phyloP scores from a whole-genome alignment of 2,113 vertebrate genomes.

The Leptobrachium ailaonicum region DNA sequence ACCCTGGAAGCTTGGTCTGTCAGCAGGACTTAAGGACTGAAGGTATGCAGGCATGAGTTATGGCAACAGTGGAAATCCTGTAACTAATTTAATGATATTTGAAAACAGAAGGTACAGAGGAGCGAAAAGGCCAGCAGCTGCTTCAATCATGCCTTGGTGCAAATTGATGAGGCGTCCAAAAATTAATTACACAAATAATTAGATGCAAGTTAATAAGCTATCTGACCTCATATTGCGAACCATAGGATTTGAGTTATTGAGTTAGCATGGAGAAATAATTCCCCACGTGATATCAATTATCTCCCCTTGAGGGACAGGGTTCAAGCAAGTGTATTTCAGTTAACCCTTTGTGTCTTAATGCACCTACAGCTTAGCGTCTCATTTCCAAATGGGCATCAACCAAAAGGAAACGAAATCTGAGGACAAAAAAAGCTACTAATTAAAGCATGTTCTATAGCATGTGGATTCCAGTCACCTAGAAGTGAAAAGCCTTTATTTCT shows the following conservation, averaged over 20 bases:
- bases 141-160: constrained; percentile 31
- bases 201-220: constrained; percentile 63
- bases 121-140: constrained; percentile 15
- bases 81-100: background rate
- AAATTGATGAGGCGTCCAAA: constrained; percentile 45
- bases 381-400: background rate
- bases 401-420: background rate
- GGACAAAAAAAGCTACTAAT: background rate
- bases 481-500: background rate
- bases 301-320: constrained; percentile 50
- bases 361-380: constrained; percentile 4
- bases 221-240: constrained; percentile 63
- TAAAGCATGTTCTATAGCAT: background rate
- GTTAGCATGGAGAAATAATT: constrained; percentile 64
- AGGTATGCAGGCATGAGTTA: background rate
- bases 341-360: constrained; percentile 16
- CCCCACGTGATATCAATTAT: constrained; percentile 61
- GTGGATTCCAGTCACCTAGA: background rate
- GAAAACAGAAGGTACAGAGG: constrained; percentile 1
- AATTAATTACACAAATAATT: constrained; percentile 62
- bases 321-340: constrained; percentile 3
- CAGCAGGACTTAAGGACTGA: background rate
- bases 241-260: constrained; percentile 60
- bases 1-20: background rate
- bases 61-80: background rate